phyloP scores from a whole-genome alignment of 2,797 vertebrate species.

The Phrynocephalus forsythii region DNA sequence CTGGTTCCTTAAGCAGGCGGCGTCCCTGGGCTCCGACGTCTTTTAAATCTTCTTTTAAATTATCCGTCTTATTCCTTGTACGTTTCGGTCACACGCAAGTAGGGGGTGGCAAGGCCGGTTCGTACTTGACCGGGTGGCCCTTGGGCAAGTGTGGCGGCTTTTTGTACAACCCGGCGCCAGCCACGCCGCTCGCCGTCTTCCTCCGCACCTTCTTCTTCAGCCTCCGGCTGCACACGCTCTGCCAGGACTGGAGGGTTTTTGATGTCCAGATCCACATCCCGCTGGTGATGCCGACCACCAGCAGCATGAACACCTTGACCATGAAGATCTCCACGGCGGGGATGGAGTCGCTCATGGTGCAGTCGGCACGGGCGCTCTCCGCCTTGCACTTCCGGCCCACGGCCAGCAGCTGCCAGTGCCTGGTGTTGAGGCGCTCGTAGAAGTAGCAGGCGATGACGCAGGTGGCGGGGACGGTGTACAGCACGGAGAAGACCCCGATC shows the following conservation, averaged over 20 bases:
- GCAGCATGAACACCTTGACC: slow-evolving; percentile 97
- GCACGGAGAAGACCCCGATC: slow-evolving; percentile 95
- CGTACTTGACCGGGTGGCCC: slow-evolving; percentile 88
- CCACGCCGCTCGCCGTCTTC: slow-evolving; percentile 91
- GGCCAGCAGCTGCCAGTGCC: slow-evolving; percentile 90
- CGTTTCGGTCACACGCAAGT: slow-evolving; percentile 87
- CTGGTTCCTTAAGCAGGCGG: slow-evolving; percentile 38
- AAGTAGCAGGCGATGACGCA: slow-evolving; percentile 98
- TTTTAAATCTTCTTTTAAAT: too few species aligned
- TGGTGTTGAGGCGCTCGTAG: slow-evolving; percentile 96
- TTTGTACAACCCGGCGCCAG: slow-evolving; percentile 88
- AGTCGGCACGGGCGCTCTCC: slow-evolving; percentile 84
- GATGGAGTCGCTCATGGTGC: slow-evolving; percentile 90
- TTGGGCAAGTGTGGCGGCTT: slow-evolving; percentile 92
- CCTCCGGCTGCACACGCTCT: slow-evolving; percentile 91
- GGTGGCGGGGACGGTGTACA: slow-evolving; percentile 96
- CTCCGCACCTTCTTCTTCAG: slow-evolving; percentile 89
- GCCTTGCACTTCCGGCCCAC: slow-evolving; percentile 84
- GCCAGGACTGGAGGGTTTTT: slow-evolving; percentile 98
- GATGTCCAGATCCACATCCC: slow-evolving; percentile 99
- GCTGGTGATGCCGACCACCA: slow-evolving; percentile 97
- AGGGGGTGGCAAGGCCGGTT: slow-evolving; percentile 86
- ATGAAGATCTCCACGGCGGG: slow-evolving; percentile 96
- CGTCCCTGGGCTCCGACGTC: too few species aligned
- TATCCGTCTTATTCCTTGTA: neutral